phyloP scores from a whole-genome alignment of 2,888 invertebrate genomes.

The Heliothis peltigera region DNA sequence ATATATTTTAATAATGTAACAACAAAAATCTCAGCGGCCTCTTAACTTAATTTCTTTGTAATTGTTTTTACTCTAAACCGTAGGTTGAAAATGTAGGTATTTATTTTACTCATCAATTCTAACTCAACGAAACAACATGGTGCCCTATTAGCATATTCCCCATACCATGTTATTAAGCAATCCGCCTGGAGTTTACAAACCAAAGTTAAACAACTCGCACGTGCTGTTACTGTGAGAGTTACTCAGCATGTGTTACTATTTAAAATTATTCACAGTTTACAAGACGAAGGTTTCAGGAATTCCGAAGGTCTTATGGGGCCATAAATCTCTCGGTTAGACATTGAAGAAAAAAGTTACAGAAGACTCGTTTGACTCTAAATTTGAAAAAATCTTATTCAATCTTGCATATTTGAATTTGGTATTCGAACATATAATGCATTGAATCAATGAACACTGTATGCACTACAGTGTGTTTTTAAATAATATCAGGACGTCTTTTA shows the following conservation, averaged over 20 bases:
- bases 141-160: neutral
- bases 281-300: constrained; percentile 42
- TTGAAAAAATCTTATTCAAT: too few species aligned
- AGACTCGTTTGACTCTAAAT: neutral
- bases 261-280: constrained; percentile 69
- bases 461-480: too few species aligned
- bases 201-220: constrained; percentile 20
- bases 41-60: too few species aligned
- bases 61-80: too few species aligned
- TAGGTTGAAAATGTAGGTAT: too few species aligned
- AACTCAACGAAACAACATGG: neutral
- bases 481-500: too few species aligned
- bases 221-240: constrained; percentile 45
- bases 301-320: constrained; percentile 45
- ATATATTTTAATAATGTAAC: too few species aligned
- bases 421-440: too few species aligned
- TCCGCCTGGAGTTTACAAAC: constrained; percentile 7
- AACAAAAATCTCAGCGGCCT: too few species aligned
- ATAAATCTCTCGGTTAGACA: constrained; percentile 60
- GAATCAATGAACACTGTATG: too few species aligned
- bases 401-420: neutral
- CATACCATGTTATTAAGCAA: constrained; percentile 15
- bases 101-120: neutral
- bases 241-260: constrained; percentile 62
- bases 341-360: neutral